phyloP scores from a whole-genome alignment of 2,113 vertebrate species.

The Phyllostomus discolor region DNA sequence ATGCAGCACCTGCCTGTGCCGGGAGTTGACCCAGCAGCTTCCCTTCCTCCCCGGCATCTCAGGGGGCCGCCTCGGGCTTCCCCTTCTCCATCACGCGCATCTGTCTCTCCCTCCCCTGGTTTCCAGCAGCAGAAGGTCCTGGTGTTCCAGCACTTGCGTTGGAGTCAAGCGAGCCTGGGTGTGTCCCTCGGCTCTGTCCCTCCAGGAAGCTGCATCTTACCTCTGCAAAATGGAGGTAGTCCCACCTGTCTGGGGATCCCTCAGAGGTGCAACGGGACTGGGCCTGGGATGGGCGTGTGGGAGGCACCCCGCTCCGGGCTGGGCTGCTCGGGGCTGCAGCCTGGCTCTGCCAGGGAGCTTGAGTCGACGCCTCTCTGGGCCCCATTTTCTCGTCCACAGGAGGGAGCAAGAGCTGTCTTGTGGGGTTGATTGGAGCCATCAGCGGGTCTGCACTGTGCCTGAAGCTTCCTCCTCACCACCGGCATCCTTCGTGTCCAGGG shows the following conservation, averaged over 20 bases:
- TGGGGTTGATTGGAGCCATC: rapidly evolving
- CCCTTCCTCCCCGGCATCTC: background rate
- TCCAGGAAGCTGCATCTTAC: rapidly evolving
- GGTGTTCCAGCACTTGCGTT: rapidly evolving
- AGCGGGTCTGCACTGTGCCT: rapidly evolving
- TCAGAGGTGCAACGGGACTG: rapidly evolving
- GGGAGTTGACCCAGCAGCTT: too few relatives aligned
- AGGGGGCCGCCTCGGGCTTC: rapidly evolving
- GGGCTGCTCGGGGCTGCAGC: rapidly evolving
- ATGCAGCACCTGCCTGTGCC: background rate
- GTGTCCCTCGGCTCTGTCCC: background rate
- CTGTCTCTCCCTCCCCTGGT: background rate
- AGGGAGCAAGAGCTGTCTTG: background rate
- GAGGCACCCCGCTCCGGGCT: background rate
- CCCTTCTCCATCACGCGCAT: rapidly evolving
- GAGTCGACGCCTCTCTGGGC: background rate
- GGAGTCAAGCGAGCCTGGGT: background rate
- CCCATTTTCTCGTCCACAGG: background rate
- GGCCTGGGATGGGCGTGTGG: background rate
- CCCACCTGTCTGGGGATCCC: rapidly evolving
- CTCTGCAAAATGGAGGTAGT: rapidly evolving
- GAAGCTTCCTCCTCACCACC: rapidly evolving
- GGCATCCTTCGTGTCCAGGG: rapidly evolving
- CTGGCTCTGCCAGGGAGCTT: rapidly evolving
- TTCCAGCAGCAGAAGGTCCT: background rate